Percentiles rank a stretch among this genome's conserved stretches.
These are phyloP conservation scores for Aphaenogaster floridana DNA, from an alignment of 1,140 invertebrate genomes.

Conservation along the genomic window DNA sequence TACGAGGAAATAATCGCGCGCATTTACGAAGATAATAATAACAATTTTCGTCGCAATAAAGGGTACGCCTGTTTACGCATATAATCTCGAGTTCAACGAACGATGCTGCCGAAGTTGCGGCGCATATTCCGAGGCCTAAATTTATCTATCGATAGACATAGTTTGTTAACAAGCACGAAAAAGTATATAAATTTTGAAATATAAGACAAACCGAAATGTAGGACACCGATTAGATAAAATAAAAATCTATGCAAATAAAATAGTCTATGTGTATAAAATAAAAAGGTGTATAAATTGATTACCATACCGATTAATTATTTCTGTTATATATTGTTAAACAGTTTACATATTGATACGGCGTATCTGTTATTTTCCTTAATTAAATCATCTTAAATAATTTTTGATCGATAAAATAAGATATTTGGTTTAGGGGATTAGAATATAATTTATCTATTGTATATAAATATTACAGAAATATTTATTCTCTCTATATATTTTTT, in stretches of 20 bases:
- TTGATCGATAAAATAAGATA: not conserved
- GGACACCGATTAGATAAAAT: not conserved
- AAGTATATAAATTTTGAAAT: not conserved
- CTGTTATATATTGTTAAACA: not conserved
- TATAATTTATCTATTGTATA: not conserved
- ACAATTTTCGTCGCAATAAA: conserved; percentile 44
- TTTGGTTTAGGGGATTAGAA: not conserved
- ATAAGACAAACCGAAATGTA: not conserved
- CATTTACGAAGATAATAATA: conserved; percentile 66
- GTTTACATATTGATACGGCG: not conserved
- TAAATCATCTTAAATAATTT: not conserved
- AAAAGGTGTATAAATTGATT: not conserved
- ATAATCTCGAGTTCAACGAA: conserved; percentile 43
- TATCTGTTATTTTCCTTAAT: not conserved
- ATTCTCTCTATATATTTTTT: not conserved
- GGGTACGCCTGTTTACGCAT: conserved; percentile 34
- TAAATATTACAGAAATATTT: not conserved
- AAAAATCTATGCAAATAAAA: not conserved
- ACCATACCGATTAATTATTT: not conserved
- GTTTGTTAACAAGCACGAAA: not conserved
- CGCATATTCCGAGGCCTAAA: not conserved
- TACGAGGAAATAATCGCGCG: conserved; percentile 49
- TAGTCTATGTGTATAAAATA: not conserved
- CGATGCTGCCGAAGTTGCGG: not conserved
- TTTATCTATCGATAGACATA: not conserved